Evolutionary conservation across 2,113 vertebrate genomes (phyloP).

Genomic region (Lathamus discolor): DNA sequence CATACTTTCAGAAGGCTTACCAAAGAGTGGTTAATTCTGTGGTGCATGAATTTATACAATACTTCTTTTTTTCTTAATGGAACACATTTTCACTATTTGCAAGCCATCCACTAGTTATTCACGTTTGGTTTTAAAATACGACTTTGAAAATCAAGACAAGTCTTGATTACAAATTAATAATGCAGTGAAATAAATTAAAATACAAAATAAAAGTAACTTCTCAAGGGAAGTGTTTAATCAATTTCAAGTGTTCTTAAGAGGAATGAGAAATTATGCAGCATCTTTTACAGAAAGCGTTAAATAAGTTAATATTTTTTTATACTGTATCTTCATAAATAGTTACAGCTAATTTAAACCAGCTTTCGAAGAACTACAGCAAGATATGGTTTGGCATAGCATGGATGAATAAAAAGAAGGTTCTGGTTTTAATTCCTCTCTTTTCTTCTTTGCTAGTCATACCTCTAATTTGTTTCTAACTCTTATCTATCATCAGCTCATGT

Average conservation of each 20-base stretch:
- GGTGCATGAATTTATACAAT: conserved; percentile 7
- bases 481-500: neutral
- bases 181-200: conserved; percentile 48
- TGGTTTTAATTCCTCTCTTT: neutral
- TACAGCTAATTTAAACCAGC: conserved; percentile 20
- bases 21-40: neutral
- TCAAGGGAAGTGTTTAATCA: conserved; percentile 30
- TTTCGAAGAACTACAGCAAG: conserved; percentile 10
- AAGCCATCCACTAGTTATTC: conserved; percentile 4
- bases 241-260: conserved; percentile 9
- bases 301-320: neutral
- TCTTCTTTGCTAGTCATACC: neutral
- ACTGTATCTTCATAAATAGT: neutral
- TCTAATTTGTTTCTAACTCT: neutral
- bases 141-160: conserved; percentile 52
- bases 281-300: conserved; percentile 20
- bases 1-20: neutral
- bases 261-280: conserved; percentile 15
- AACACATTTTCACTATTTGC: conserved; percentile 35
- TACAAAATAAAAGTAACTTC: conserved; percentile 38
- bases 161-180: conserved; percentile 56
- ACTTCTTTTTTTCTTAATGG: conserved; percentile 1
- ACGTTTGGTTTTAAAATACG: conserved; percentile 48
- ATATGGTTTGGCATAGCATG: neutral
- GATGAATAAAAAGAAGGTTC: neutral